Percentiles rank a stretch among this genome's conserved stretches.
These are phyloP conservation scores for Montipora efflorescens DNA, from an alignment of 64 coral and sea anemone species.

Conservation along the genomic window DNA sequence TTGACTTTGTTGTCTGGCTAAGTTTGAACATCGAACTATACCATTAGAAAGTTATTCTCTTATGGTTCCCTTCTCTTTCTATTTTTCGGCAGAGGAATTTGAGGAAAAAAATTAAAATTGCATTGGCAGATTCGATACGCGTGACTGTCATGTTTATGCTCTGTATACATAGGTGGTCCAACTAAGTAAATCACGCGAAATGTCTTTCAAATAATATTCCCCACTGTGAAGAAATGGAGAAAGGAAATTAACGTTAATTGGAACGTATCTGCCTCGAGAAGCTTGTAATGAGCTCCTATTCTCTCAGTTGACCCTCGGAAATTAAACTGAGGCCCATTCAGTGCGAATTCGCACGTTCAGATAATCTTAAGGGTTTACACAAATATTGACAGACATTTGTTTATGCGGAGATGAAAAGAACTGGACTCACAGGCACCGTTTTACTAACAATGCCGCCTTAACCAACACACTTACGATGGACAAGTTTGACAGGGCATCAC, in stretches of 20 bases:
- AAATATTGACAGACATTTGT: constrained; percentile 18
- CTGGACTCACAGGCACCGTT: constrained; percentile 4
- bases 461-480: background rate
- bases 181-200: background rate
- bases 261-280: background rate
- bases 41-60: background rate
- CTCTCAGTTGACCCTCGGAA: background rate
- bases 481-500: background rate
- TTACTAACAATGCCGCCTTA: background rate
- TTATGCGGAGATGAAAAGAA: constrained; percentile 1
- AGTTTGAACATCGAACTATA: background rate
- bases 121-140: background rate
- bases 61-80: background rate
- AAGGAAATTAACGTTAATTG: background rate
- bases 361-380: background rate
- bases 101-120: background rate
- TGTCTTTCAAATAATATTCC: background rate
- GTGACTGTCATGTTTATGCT: background rate
- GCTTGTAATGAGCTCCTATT: background rate
- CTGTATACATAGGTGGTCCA: background rate
- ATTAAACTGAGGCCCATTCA: background rate
- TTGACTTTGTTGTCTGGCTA: background rate
- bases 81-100: background rate
- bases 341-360: background rate
- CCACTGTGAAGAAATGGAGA: background rate